Base-by-base conservation (phyloP, 92 coral and sea anemone genomes). In the Epizoanthus illoricatus region DNA sequence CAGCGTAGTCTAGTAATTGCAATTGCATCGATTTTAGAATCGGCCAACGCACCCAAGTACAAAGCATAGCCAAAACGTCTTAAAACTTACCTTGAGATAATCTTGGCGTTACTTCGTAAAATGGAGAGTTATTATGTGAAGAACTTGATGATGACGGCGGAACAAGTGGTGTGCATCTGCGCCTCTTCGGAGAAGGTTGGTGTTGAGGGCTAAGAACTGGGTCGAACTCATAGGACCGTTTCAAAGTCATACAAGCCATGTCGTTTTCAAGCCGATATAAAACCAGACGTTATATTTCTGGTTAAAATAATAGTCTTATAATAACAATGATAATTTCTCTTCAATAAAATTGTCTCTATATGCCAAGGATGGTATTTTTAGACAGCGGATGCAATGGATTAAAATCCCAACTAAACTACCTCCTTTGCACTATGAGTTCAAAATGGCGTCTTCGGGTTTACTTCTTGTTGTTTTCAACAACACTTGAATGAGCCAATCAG, bases 191-290 rank as follows among this genome's bases (percentile, higher is more conserved):
- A 57, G 98, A 93, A 60, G 99, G 99, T 78, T 96, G 99, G 75
- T 93, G 99, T 83, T 97, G 99, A 66, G 98, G 97, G 66, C 98
- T 97, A 41, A 94, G 81, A 41, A 97, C 86, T n/a, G 99, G 98
- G 75, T 97, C 99, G 63, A 97, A 93, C 81, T 97, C 99, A 68
- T 91, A 93, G 19, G 99, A 93, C 85, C 99, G 92, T 87, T 97
- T 97, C 80, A 97, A 90, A 28, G 99, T 97, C 80, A 97, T 97
- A 92, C 99, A 97, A 88, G 99, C 98, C 99, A 93, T 97, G 75
- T 87, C 90, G n/a, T 45, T 62, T 56, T 52, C 52, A 71, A 36
- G 71, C 23, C 23, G 65, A 28, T 19, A 42, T 78, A 62, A 62
- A 78, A 62, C 71, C 70, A 42, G 40, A 47, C 65, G 39, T 52